Conservation (phyloP, 2,888 invertebrate species). For the Zygothrica quintamaculata region DNA sequence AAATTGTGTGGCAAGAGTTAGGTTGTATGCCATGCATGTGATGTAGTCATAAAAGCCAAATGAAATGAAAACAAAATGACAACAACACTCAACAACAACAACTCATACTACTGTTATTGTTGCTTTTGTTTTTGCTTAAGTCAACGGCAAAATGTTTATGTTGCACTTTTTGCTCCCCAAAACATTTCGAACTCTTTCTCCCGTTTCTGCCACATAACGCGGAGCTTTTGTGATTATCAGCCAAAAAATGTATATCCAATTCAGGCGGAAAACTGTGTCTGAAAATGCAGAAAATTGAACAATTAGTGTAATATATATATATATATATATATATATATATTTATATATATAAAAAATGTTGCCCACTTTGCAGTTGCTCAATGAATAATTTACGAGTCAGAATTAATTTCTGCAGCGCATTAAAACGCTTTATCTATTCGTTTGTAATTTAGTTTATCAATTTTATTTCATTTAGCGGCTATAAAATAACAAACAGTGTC, state of each 20-base stretch:
- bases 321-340: background rate
- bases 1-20: conserved; percentile 40
- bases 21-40: conserved; percentile 13
- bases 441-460: conserved; percentile 70
- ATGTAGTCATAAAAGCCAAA: conserved; percentile 46
- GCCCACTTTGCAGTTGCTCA: conserved; percentile 32
- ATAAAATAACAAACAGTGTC: conserved; percentile 23
- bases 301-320: conserved; percentile 24
- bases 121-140: conserved; percentile 22
- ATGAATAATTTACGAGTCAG: conserved; percentile 45
- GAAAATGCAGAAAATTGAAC: conserved; percentile 35
- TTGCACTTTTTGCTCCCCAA: conserved; percentile 62
- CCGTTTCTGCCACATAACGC: background rate
- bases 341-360: conserved; percentile 17
- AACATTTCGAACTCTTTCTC: no score
- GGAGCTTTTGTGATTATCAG: conserved; percentile 17
- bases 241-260: conserved; percentile 44
- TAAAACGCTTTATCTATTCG: conserved; percentile 57
- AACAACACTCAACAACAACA: conserved; percentile 24
- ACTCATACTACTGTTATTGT: background rate
- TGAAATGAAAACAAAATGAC: conserved; percentile 36
- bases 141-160: conserved; percentile 58
- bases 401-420: conserved; percentile 47
- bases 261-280: conserved; percentile 49
- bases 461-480: conserved; percentile 59